A percentile compares a stretch with the other conserved stretches of the same genome.
Conservation (phyloP, 2,113 vertebrate genomes). For the Neopipo cinnamomea region DNA sequence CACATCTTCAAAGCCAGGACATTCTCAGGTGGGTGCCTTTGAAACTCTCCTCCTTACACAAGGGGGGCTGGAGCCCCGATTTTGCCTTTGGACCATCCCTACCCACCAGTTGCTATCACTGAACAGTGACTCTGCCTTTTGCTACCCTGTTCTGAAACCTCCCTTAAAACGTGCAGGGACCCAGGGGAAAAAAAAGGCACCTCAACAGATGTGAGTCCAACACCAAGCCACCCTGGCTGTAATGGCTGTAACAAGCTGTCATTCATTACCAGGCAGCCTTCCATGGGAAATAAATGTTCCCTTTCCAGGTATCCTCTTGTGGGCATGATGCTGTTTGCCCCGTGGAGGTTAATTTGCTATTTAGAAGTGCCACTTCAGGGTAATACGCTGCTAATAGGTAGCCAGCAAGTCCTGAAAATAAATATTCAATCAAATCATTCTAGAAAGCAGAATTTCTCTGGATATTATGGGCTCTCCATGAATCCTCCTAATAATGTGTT, state of each 20-base stretch:
- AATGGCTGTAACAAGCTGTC: background rate
- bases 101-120: background rate
- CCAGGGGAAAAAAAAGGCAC: background rate
- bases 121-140: background rate
- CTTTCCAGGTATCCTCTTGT: constrained; percentile 18
- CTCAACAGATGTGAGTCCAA: background rate
- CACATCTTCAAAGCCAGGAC: background rate
- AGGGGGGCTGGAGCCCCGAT: background rate
- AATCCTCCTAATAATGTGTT: constrained; percentile 13
- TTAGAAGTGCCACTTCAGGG: background rate
- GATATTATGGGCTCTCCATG: background rate
- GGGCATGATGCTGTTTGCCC: background rate
- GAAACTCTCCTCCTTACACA: background rate
- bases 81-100: background rate
- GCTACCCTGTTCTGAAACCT: background rate
- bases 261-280: background rate
- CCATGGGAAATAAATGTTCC: background rate
- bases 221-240: background rate
- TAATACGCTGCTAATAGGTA: background rate
- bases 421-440: background rate
- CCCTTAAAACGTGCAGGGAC: background rate
- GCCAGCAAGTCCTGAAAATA: background rate
- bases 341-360: background rate
- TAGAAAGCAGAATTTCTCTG: constrained; percentile 2
- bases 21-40: background rate